Percentiles rank a stretch among this genome's conserved stretches.
Conservation (phyloP, 2,888 invertebrate species). For the Synergus laeviventris region DNA sequence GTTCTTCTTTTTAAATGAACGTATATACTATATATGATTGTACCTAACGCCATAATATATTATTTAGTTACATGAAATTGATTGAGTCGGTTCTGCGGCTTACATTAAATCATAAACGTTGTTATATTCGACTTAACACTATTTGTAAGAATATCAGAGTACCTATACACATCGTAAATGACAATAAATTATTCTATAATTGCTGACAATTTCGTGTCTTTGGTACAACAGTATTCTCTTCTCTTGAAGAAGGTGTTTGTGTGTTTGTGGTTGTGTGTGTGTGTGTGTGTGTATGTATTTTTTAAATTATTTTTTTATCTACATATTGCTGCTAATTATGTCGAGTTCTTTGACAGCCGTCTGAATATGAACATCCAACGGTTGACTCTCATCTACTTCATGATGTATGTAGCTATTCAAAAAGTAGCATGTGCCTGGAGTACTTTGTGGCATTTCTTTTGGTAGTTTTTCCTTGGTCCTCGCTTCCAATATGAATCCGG, state of each 20-base stretch:
- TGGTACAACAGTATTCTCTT: background rate
- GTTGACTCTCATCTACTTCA: constrained; percentile 79
- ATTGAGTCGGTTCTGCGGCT: background rate
- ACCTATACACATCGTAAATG: background rate
- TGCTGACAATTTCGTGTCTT: background rate
- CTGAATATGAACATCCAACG: constrained; percentile 83
- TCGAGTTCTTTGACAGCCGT: constrained; percentile 82
- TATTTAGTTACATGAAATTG: background rate
- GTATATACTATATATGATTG: background rate
- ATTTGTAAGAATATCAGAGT: background rate
- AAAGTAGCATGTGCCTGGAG: constrained; percentile 91
- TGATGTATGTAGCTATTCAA: constrained; percentile 87
- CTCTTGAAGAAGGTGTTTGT: background rate
- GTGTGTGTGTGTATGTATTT: background rate
- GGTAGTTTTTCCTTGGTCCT: constrained; percentile 88
- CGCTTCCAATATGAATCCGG: constrained; percentile 87
- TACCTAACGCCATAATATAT: background rate
- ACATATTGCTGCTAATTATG: constrained; percentile 77
- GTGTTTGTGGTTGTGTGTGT: too few relatives aligned
- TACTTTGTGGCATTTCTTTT: constrained; percentile 88
- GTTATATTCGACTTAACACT: background rate
- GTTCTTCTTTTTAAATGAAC: background rate
- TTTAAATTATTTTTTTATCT: constrained; percentile 56
- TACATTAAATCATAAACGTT: background rate
- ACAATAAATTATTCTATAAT: background rate